Conservation (phyloP, 1,140 invertebrate species). For the Myzus persicae region DNA sequence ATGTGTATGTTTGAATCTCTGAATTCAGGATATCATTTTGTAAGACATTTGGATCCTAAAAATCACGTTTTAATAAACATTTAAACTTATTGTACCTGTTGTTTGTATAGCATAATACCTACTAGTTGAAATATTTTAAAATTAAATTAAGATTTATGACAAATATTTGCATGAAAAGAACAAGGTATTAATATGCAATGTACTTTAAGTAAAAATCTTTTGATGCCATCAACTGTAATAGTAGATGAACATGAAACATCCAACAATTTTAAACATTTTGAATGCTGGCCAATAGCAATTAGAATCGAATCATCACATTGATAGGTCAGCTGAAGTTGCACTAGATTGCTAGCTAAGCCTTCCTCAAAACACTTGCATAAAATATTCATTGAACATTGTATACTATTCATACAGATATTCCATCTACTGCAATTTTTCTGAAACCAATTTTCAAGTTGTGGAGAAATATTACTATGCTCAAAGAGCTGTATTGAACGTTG, state of each 20-base stretch:
- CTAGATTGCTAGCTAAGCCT: neutral
- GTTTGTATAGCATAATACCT: no score
- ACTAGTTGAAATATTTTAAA: neutral
- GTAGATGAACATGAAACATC: neutral
- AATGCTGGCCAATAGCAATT: neutral
- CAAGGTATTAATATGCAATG: neutral
- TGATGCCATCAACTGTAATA: neutral
- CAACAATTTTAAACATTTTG: neutral
- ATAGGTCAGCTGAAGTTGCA: neutral
- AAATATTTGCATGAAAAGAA: neutral
- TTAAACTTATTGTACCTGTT: no score
- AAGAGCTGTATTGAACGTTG: neutral
- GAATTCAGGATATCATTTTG: neutral
- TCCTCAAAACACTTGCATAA: neutral
- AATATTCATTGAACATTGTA: slow-evolving; percentile 5
- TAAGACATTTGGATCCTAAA: neutral
- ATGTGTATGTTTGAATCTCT: neutral
- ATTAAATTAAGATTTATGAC: neutral
- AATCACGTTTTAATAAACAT: neutral
- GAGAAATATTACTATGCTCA: neutral
- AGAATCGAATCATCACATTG: neutral
- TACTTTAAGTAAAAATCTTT: neutral
- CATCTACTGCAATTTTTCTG: neutral
- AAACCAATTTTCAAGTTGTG: neutral
- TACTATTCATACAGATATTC: neutral